A percentile compares a stretch with the other conserved stretches of the same genome.
phyloP scores from a whole-genome alignment of 2,888 invertebrate species.

The Pheosia tremula region DNA sequence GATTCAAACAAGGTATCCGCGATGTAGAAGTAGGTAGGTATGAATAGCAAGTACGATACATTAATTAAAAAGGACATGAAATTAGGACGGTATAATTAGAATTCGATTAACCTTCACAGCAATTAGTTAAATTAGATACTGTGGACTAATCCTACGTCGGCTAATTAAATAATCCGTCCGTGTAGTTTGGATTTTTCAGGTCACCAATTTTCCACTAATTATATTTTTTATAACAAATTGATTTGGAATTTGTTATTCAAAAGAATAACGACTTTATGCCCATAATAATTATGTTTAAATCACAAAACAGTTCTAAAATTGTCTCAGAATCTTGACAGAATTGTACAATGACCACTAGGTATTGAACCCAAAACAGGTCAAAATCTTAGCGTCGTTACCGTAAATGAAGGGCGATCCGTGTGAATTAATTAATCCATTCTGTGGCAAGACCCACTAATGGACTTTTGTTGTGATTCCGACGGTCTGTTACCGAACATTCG shows the following conservation, averaged over 20 bases:
- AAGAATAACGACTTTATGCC: too few relatives aligned
- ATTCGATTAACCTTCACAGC: slow-evolving; percentile 1
- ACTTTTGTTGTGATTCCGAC: slow-evolving; percentile 13
- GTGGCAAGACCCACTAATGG: slow-evolving; percentile 11
- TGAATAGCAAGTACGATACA: too few relatives aligned
- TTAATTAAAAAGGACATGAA: neutral
- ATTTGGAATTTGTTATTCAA: neutral
- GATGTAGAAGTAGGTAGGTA: too few relatives aligned
- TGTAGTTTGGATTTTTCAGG: neutral
- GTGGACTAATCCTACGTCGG: neutral
- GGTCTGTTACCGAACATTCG: neutral
- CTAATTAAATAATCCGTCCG: neutral
- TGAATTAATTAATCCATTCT: slow-evolving; percentile 15
- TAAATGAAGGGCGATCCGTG: slow-evolving; percentile 9
- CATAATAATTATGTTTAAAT: too few relatives aligned
- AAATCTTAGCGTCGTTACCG: neutral
- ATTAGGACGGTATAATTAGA: neutral
- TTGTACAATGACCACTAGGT: neutral
- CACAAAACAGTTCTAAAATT: too few relatives aligned
- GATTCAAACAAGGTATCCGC: too few relatives aligned
- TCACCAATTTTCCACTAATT: neutral
- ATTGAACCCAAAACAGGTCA: neutral
- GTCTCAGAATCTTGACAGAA: too few relatives aligned
- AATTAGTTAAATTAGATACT: neutral
- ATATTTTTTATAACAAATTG: neutral